Evolutionary conservation across 2,113 vertebrate species (phyloP), one percentile per base, ranked within the genome.

Genomic region (Oxyura jamaicensis): DNA sequence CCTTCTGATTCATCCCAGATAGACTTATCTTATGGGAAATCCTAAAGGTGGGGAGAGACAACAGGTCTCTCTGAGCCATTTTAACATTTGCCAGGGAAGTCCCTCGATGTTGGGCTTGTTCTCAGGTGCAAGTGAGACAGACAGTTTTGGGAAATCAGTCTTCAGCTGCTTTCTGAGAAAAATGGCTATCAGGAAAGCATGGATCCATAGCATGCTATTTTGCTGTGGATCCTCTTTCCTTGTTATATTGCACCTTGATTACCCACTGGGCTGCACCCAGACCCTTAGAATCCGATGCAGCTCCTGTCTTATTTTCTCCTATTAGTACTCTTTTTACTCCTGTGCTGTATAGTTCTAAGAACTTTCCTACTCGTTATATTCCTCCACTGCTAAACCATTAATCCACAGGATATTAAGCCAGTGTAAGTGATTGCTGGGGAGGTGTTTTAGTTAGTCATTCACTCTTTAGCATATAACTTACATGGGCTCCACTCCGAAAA

Each of bases 261-360:
- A 80, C 42, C 36, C 18, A 17, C 3, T 50, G 13, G 6, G 23
- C 22, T 86, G 15, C 18, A 9, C 35, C 10, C 18, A 60, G 9
- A 39, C 6, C 4, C 16, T 55, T 56, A 66, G 1, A 69, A 15
- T 28, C 39, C 1, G 2, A 41, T 39, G 10, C 19, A 14, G 4
- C 63, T 12, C 77, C 52, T 76, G 22, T 31, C 23, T 78, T 52
- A 31, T 71, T 74, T 83, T 72, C 10, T 75, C 22, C 26, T 56
- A 5, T 48, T 55, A 48, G 16, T 66, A 7, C 13, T 72, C 17
- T 26, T 86, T 65, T 39, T 75, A 68, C 22, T 76, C 17, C 33
- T 69, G 4, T 41, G 78, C 86, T 88, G 17, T 46, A 62, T 8
- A 6, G 13, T 8, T 63, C n/a, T 71, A 31, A 75, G 46, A 83